Evolutionary conservation across 2,888 invertebrate genomes (phyloP), one percentile per base, ranked within the genome.

Genomic region (Melolontha melolontha): DNA sequence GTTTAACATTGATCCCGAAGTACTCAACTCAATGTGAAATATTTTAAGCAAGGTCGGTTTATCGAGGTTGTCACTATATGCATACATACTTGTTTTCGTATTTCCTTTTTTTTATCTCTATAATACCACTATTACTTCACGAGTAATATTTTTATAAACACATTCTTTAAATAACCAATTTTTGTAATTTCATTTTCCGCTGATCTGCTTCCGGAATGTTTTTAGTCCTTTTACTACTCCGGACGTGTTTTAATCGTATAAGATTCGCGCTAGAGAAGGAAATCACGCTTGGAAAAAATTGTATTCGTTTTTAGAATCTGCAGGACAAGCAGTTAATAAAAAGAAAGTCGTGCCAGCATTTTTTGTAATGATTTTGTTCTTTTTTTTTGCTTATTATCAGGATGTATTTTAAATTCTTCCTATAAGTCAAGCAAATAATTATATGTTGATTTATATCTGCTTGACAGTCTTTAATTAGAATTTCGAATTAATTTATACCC

Each of bases 1-100:
- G 59, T 59, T 59, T 59, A 59, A 59, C 59, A 59, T 59, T 59
- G 59, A 59, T 59, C 59, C 59, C 59, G 59, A 59, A 59, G 59
- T 44, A 44, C 44, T 59, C 29, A 29, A 59, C 44, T 59, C 59
- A 59, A 59, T 59, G 59, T 59, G 44, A 59, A 59, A 59, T 59
- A 59, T 59, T 59, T 59, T 59, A 59, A 59, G 59, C 59, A 59
- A 59, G 59, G 59, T 47, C 59, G 59, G 27, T 59, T 59, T 59
- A 44, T 44, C 59, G 59, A 59, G 59, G 59, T 59, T 59, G 59
- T 44, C 44, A 16, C 44, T 59, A 59, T 47, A 59, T 59, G 59
- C 59, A 59, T 55, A 55, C 34, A 55, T 42, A 57, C 57, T 29
- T 59, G 59, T 59, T 59, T 59, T 59, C 44, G 44, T 44, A 29